Evolutionary conservation across 2,113 vertebrate genomes (phyloP).

Genomic region (Synodontis membranacea): DNA sequence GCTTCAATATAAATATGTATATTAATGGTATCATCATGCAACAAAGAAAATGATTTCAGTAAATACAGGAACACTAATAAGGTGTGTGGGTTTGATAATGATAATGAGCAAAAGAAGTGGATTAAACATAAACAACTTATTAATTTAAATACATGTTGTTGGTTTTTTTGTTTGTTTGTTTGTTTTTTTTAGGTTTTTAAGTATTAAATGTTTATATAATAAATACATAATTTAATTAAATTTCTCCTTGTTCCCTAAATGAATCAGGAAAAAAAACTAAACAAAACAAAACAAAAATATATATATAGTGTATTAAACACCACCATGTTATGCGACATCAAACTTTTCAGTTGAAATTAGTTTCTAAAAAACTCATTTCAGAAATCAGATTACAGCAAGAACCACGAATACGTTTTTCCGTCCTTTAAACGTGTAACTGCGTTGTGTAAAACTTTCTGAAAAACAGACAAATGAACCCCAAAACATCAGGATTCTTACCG

Average conservation of each 20-base stretch:
- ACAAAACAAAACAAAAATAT: neutral
- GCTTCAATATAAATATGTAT: too few species aligned
- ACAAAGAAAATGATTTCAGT: neutral
- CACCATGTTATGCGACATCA: neutral
- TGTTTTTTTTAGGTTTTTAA: neutral
- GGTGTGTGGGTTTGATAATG: neutral
- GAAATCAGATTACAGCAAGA: neutral
- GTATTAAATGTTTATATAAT: neutral
- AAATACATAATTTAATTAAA: neutral
- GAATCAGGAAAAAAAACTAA: too few species aligned
- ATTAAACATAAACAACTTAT: neutral
- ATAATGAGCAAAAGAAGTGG: neutral
- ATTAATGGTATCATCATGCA: neutral
- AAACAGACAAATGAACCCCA: neutral
- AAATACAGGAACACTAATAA: neutral
- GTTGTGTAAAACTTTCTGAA: neutral
- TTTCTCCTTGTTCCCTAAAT: neutral
- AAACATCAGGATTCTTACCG: constrained; percentile 61
- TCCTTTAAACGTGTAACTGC: neutral
- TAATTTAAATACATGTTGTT: too few species aligned
- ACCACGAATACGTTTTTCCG: neutral
- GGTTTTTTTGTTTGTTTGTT: too few species aligned
- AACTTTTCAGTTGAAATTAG: neutral
- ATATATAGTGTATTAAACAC: neutral
- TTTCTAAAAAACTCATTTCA: neutral